phyloP scores from a whole-genome alignment of 1,140 invertebrate genomes.

The Cephus cinctus region DNA sequence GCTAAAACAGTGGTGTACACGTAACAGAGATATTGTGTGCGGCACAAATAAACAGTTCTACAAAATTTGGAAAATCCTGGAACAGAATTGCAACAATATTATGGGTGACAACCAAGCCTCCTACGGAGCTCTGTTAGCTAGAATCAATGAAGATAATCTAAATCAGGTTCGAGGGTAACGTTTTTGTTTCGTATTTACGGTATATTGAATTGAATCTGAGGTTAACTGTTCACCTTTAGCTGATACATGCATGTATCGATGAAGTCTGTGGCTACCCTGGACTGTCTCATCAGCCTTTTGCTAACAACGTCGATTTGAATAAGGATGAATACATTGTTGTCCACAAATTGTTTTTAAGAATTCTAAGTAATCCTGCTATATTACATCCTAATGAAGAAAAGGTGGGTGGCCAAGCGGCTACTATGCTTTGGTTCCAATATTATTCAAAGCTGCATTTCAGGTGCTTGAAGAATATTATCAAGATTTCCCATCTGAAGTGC shows the following conservation, averaged over 20 bases:
- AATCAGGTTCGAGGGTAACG: too few species aligned
- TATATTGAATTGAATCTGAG: too few species aligned
- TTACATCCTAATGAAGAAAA: constrained; percentile 40
- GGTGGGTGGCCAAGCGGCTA: too few species aligned
- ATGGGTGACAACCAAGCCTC: background rate
- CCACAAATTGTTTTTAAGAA: constrained; percentile 27
- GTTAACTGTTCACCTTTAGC: constrained; percentile 19
- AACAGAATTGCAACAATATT: background rate
- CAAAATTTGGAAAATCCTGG: background rate
- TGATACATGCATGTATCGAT: constrained; percentile 42
- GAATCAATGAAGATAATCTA: too few species aligned
- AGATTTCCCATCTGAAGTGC: constrained; percentile 36
- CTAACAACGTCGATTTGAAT: constrained; percentile 37
- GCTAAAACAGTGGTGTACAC: too few species aligned
- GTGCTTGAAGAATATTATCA: constrained; percentile 43
- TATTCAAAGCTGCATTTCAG: too few species aligned
- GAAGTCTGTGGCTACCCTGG: constrained; percentile 41
- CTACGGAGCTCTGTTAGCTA: background rate
- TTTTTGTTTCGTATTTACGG: too few species aligned
- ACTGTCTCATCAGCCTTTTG: constrained; percentile 35
- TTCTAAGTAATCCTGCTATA: constrained; percentile 34
- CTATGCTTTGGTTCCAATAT: too few species aligned
- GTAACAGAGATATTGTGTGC: too few species aligned
- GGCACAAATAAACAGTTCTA: background rate
- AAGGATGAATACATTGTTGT: constrained; percentile 34